Percentiles rank a stretch among this genome's conserved stretches.
These are phyloP conservation scores for Lottia gigantea DNA, from an alignment of 2,888 invertebrate genomes.

Conservation along the genomic window DNA sequence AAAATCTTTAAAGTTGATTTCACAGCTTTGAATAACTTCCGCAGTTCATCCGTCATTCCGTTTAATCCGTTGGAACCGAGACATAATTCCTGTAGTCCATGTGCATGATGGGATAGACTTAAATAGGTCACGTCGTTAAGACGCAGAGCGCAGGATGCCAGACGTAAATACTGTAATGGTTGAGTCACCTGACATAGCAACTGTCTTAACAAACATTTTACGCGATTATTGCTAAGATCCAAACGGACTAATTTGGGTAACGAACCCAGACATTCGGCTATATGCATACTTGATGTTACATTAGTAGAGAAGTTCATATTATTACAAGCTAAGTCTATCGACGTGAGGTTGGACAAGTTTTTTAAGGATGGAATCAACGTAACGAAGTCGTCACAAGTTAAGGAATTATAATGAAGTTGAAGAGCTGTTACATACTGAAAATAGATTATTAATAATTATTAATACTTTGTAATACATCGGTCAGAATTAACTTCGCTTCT, in stretches of 20 bases:
- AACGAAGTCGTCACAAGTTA: conserved; percentile 51
- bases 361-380: conserved; percentile 50
- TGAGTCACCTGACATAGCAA: conserved; percentile 41
- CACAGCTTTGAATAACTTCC: conserved; percentile 36
- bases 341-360: conserved; percentile 48
- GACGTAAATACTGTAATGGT: conserved; percentile 52
- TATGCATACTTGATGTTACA: conserved; percentile 37
- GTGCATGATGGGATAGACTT: conserved; percentile 48
- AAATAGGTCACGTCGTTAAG: conserved; percentile 53
- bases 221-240: conserved; percentile 61
- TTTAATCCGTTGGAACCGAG: conserved; percentile 58
- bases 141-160: conserved; percentile 57
- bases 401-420: conserved; percentile 60
- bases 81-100: conserved; percentile 52
- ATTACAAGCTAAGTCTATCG: conserved; percentile 65
- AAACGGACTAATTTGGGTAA: conserved; percentile 50
- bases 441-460: conserved; percentile 12
- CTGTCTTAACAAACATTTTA: conserved; percentile 49
- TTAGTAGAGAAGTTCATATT: conserved; percentile 48
- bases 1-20: conserved; percentile 42
- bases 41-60: conserved; percentile 24
- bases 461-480: too few relatives aligned
- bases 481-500: too few relatives aligned
- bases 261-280: conserved; percentile 40
- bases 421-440: conserved; percentile 55